A percentile compares a stretch with the other conserved stretches of the same genome.
These are phyloP conservation scores for Aplocera efformata DNA, from an alignment of 2,888 invertebrate genomes.

Conservation along the genomic window DNA sequence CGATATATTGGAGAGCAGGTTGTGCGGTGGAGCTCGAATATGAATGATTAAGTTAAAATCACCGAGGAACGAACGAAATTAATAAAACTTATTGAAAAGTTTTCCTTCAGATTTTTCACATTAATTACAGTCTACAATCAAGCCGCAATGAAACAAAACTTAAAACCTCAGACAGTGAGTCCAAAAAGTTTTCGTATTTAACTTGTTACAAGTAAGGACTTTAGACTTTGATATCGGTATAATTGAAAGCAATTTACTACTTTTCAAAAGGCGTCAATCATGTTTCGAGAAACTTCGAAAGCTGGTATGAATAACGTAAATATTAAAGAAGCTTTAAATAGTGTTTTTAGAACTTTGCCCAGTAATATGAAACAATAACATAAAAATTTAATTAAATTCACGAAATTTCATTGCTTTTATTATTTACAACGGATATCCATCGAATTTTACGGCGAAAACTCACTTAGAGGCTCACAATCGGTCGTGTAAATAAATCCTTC, in stretches of 20 bases:
- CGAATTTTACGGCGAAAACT: constrained; percentile 51
- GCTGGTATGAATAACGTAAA: no score
- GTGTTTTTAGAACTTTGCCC: no score
- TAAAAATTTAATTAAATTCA: no score
- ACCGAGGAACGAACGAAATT: constrained; percentile 20
- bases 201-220: constrained; percentile 46
- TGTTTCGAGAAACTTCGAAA: constrained; percentile 42
- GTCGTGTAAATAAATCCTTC: constrained; percentile 50
- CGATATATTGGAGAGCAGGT: no score
- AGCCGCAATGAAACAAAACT: constrained; percentile 38
- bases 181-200: constrained; percentile 53
- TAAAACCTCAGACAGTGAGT: constrained; percentile 45
- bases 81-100: constrained; percentile 23
- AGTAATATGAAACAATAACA: no score
- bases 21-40: no score
- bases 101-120: constrained; percentile 34
- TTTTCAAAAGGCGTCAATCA: constrained; percentile 66
- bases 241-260: constrained; percentile 62
- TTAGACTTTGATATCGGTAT: constrained; percentile 61
- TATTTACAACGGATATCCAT: no score
- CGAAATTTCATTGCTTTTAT: no score
- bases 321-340: no score
- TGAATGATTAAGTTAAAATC: constrained; percentile 3
- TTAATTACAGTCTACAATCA: constrained; percentile 40
- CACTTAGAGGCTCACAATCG: constrained; percentile 46